Evolutionary conservation across 2,888 invertebrate genomes (phyloP), one percentile per base, ranked within the genome.

Genomic region (Meloe dianella): DNA sequence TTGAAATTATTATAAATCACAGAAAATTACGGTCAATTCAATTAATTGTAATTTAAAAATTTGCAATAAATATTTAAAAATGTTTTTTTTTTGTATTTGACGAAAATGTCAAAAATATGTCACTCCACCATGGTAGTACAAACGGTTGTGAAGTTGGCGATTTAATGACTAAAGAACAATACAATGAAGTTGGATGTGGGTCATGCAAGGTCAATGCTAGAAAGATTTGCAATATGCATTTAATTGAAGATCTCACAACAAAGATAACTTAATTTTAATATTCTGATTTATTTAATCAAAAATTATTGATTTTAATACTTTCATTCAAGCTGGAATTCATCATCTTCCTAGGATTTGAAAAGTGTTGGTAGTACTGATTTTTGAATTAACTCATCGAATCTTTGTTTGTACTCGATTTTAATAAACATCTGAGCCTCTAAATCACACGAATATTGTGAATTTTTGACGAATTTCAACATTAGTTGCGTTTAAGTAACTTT

Each of bases 81-180:
- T 4, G 8, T 22, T 51, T 51, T 51, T 12, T 22, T 51, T 10
- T 51, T 22, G 20, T 51, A 5, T 51, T 51, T 51, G 22, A 22
- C 8, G 29, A 61, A 67, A 69, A 73, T 70, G 75, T 76, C 77
- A 76, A 71, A 78, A 75, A 75, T 77, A 73, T 79, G 77, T 78
- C 78, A 78, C 75, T 69, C 65, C 73, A 66, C 73, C 66, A 71
- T 76, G 73, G 71, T 74, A 72, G 67, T 63, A 70, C 22, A 51
- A 63, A 73, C 54, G 70, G 72, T 68, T 69, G 69, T 75, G 76
- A 77, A 78, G 75, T 75, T 75, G 71, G 71, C 54, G 61, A 59
- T 66, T 57, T 51, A 60, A 60, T 17, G 12, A n/a, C 14, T 54
- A 57, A n/a, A 41, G 54, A 57, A 57, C 8, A 51, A 22, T 51